Conservation (phyloP, 2,797 vertebrate species). For the Meriones psammophilus region DNA sequence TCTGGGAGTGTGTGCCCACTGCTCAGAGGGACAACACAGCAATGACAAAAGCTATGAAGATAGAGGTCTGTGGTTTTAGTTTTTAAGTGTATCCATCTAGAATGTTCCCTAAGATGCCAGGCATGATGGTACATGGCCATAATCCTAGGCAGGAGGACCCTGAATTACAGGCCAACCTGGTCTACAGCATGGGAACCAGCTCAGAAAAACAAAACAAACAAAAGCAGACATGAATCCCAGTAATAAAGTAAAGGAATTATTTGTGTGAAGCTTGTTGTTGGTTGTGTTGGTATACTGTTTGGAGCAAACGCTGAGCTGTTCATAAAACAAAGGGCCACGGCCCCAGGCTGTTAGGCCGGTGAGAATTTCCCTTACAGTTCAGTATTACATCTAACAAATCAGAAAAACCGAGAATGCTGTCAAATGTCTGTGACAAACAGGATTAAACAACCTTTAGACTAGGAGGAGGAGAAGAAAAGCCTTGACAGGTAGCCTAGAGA, state of each 20-base stretch:
- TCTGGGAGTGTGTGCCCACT: neutral
- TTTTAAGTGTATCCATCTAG: neutral
- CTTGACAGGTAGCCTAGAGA: slow-evolving; percentile 4
- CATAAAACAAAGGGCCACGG: slow-evolving; percentile 9
- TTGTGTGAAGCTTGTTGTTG: slow-evolving; percentile 58
- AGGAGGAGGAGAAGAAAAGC: neutral
- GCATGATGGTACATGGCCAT: neutral
- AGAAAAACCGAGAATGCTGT: neutral
- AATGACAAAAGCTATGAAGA: neutral
- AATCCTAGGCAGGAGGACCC: neutral
- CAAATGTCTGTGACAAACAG: neutral
- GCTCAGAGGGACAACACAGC: neutral
- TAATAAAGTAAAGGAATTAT: slow-evolving; percentile 49
- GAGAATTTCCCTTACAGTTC: slow-evolving; percentile 30
- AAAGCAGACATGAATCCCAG: neutral
- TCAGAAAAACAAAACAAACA: neutral
- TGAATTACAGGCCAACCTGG: too few relatives aligned
- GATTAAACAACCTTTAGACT: slow-evolving; percentile 7
- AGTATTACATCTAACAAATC: neutral
- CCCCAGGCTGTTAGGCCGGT: neutral
- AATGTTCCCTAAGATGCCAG: slow-evolving; percentile 1
- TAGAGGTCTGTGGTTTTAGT: neutral
- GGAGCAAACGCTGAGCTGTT: neutral
- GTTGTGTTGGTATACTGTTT: neutral
- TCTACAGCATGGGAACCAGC: neutral